Evolutionary conservation across 1,140 invertebrate species (phyloP).

Genomic region (Reticulitermes speratus): DNA sequence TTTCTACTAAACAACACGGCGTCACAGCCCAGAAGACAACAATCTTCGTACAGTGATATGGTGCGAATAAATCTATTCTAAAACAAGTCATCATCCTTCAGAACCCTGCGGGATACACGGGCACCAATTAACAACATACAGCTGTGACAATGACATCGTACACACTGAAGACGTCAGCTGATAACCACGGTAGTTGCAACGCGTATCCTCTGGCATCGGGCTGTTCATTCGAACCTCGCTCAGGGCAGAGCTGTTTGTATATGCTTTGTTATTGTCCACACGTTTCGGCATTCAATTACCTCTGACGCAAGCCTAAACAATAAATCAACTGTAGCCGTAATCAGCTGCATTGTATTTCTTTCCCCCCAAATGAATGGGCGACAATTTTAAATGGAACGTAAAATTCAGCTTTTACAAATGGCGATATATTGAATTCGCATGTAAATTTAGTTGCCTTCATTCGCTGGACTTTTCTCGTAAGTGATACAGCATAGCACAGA

Average conservation of each 20-base stretch:
- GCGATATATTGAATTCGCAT: not conserved
- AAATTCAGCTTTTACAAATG: not conserved
- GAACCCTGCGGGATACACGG: no score
- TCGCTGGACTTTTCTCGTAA: no score
- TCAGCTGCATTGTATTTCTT: not conserved
- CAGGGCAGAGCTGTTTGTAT: not conserved
- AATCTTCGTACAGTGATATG: no score
- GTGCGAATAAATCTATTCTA: no score
- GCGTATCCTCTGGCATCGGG: not conserved
- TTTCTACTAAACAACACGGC: no score
- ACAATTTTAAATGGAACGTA: not conserved
- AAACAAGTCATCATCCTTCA: no score
- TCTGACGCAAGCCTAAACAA: not conserved
- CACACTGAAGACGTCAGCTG: not conserved
- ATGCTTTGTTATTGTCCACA: not conserved
- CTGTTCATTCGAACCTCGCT: not conserved
- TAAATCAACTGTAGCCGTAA: not conserved
- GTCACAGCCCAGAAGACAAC: no score
- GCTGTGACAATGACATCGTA: not conserved
- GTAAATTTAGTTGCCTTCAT: not conserved
- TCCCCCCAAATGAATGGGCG: not conserved
- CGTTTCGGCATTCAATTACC: slow-evolving; percentile 3
- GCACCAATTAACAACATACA: not conserved
- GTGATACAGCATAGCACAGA: no score
- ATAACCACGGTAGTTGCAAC: not conserved